Evolutionary conservation across 1,140 invertebrate species (phyloP), one percentile per base, ranked within the genome.

Genomic region (Thaumetopoea pityocampa): DNA sequence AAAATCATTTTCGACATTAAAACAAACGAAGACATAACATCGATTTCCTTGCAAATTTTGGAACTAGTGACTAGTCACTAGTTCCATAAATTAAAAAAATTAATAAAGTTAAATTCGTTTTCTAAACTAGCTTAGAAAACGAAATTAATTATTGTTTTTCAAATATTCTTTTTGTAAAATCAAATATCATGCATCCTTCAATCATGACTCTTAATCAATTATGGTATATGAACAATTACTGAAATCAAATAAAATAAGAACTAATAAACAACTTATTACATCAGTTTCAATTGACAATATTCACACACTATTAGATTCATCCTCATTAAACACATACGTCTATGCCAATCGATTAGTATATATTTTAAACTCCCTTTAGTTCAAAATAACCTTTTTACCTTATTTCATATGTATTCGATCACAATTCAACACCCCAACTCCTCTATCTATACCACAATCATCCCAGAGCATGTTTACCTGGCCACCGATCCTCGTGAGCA

Each of bases 91-190:
- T n/a, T n/a, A n/a, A n/a, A n/a, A n/a, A n/a, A n/a, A n/a, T n/a
- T n/a, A n/a, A n/a, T n/a, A n/a, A n/a, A n/a, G n/a, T n/a, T n/a
- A n/a, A n/a, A n/a, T n/a, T n/a, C n/a, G n/a, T n/a, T n/a, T n/a
- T n/a, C n/a, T n/a, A n/a, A 9, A 43, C 18, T 17, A 51, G 37
- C 37, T 23, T 62, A 30, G 53, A 43, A 38, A 44, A 60, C 8
- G 53, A 70, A 27, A 55, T 53, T 10, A 45, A 59, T 26, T 46
- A 61, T 32, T 26, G 28, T 23, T 38, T 71, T 3, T 11, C 41
- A 1, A 49, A 57, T 20, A 64, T 68, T 5, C 34, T 66, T 24
- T 58, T 67, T 20, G 49, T 36, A 0, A 67, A 60, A 51, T 38
- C 59, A 5, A 50, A 51, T 11, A 59, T 41, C 1, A 51, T 73